Evolutionary conservation across 2,113 vertebrate genomes (phyloP), one percentile per base, ranked within the genome.

Genomic region (Cettia cetti): DNA sequence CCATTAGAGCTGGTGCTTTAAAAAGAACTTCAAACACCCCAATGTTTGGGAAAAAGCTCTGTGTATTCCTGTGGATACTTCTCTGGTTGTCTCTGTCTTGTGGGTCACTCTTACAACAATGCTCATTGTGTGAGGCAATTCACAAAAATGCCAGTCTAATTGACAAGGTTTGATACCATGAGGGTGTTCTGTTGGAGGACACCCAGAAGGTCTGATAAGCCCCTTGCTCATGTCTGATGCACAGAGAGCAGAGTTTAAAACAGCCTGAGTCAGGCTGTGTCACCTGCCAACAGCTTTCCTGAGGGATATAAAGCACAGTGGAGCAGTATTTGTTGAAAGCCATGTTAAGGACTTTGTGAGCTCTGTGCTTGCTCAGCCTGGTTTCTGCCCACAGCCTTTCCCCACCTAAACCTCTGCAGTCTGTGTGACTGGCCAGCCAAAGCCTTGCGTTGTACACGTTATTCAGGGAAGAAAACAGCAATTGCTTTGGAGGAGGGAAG

Each of bases 81-180:
- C 61, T 64, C 54, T 69, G 47, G 5, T 49, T 76, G 15, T 33
- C 44, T 60, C 49, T 64, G n/a, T 76, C 50, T 70, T 57, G 33
- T 2, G 14, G 8, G 7, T 7, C 26, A 11, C 56, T 50, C 50
- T 84, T 74, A 8, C 45, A 40, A n/a, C 47, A 87, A 18, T 3
- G 5, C 9, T 82, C 18, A 3, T 1, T 24, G 4, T 39, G 31
- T 24, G 10, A 14, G 28, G 45, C 26, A 60, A 8, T 53, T 70
- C 17, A 17, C 49, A 57, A 17, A 70, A 56, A 23, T 4, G 7
- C 0, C 5, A 49, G 13, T 50, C 56, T 31, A 8, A 37, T 0
- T 35, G 52, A 18, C 16, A 56, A 37, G 28, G 6, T 28, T 78
- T 35, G 9, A 21, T 77, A 28, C 39, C 1, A 0, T 6, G 54